These are phyloP conservation scores for Pangasius mekongensis DNA, from an alignment of 2,797 vertebrate species.

Conservation along the genomic window DNA sequence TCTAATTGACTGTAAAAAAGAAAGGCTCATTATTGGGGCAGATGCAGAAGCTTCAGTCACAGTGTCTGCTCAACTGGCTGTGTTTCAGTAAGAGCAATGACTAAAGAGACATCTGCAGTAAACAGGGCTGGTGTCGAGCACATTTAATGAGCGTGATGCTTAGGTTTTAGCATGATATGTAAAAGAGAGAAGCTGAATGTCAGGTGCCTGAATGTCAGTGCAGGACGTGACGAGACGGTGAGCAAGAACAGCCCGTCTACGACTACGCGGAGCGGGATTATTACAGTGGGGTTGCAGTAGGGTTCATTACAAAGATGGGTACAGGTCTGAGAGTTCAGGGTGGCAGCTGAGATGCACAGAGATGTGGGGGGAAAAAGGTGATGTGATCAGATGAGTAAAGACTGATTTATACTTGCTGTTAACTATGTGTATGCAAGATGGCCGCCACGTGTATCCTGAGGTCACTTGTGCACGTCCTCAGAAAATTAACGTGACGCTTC, in stretches of 20 bases:
- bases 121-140: background rate
- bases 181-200: background rate
- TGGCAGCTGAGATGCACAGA: background rate
- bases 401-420: background rate
- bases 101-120: background rate
- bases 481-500: background rate
- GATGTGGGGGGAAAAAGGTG: background rate
- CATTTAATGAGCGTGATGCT: background rate
- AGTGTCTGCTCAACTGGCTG: background rate
- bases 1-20: background rate
- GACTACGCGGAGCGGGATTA: background rate
- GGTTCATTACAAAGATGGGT: too few relatives aligned
- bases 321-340: background rate
- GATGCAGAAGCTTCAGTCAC: background rate
- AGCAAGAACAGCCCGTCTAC: background rate
- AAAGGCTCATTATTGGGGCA: background rate
- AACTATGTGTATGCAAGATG: background rate
- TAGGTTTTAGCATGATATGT: background rate
- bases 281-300: background rate
- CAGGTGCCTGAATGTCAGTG: background rate
- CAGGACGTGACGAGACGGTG: background rate
- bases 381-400: background rate
- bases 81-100: background rate
- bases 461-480: background rate
- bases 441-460: background rate